Evolutionary conservation across 2,888 invertebrate genomes (phyloP).

Genomic region (Gari tellinella): DNA sequence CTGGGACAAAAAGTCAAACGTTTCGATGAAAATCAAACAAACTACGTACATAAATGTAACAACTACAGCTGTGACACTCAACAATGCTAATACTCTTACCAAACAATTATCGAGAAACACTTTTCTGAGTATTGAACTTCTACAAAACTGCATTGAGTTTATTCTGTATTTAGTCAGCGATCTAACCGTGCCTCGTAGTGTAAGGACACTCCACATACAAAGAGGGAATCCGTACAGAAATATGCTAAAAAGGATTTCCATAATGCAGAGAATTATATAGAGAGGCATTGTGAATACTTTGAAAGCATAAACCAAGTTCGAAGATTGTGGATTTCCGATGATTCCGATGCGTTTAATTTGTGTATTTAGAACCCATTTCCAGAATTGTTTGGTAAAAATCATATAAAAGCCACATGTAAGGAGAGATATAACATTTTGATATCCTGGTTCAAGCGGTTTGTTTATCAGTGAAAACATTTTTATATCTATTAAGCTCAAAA

Average conservation of each 20-base stretch:
- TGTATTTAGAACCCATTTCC: slow-evolving; percentile 25
- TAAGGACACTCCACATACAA: slow-evolving; percentile 16
- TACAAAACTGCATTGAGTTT: background rate
- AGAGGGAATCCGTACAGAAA: slow-evolving; percentile 35
- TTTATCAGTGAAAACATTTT: slow-evolving; percentile 16
- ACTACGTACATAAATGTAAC: slow-evolving; percentile 22
- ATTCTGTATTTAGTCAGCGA: slow-evolving; percentile 1
- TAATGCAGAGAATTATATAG: slow-evolving; percentile 22
- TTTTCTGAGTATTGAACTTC: background rate
- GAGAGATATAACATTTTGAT: slow-evolving; percentile 18
- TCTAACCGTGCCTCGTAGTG: slow-evolving; percentile 21
- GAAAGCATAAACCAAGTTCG: too few relatives aligned
- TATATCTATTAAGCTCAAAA: slow-evolving; percentile 23
- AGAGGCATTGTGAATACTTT: background rate
- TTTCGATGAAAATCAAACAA: slow-evolving; percentile 39
- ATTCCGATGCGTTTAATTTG: slow-evolving; percentile 11
- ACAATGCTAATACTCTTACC: slow-evolving; percentile 8
- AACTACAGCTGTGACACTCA: background rate
- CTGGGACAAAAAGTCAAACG: slow-evolving; percentile 38
- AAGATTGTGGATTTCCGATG: too few relatives aligned
- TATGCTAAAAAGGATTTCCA: slow-evolving; percentile 26
- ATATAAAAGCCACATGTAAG: slow-evolving; percentile 40
- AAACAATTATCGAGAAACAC: background rate
- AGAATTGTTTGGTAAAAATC: slow-evolving; percentile 34
- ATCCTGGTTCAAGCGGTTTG: slow-evolving; percentile 19